Evolutionary conservation across 2,797 vertebrate species (phyloP).

Genomic region (Macropus fuliginosus): DNA sequence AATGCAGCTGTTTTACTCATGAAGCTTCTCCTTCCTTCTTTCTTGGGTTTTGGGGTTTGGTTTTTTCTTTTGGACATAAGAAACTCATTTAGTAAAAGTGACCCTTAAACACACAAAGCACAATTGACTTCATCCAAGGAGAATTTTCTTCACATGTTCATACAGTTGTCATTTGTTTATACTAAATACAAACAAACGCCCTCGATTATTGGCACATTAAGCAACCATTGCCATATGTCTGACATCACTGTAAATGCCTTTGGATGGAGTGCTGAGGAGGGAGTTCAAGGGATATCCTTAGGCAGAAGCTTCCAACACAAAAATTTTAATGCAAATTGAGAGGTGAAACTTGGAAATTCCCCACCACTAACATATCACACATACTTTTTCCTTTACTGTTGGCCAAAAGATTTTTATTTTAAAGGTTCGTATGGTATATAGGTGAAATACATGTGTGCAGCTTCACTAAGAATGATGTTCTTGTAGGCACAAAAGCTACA

Average conservation of each 20-base stretch:
- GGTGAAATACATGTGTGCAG: conserved; percentile 32
- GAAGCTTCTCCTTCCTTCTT: conserved; percentile 15
- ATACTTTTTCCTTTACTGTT: conserved; percentile 30
- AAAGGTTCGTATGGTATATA: neutral
- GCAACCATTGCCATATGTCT: conserved; percentile 59
- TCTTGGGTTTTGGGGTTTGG: neutral
- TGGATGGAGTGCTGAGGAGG: neutral
- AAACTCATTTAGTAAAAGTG: conserved; percentile 45
- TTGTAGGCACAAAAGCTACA: conserved; percentile 32
- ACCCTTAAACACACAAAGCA: conserved; percentile 26
- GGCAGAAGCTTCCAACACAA: conserved; percentile 21
- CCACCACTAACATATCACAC: neutral
- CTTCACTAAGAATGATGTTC: conserved; percentile 43
- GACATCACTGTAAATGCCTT: conserved; percentile 61
- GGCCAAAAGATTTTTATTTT: conserved; percentile 29
- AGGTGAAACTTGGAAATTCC: conserved; percentile 38
- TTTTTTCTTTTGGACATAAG: conserved; percentile 28
- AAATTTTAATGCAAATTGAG: conserved; percentile 49
- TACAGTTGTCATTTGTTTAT: conserved; percentile 55
- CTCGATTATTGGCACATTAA: conserved; percentile 60
- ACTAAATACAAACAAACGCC: conserved; percentile 59
- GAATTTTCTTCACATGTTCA: conserved; percentile 52
- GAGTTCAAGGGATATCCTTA: conserved; percentile 44
- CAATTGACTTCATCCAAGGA: conserved; percentile 47
- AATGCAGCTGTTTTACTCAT: conserved; percentile 34